A percentile compares a stretch with the other conserved stretches of the same genome.
These are phyloP conservation scores for Microplitis mediator DNA, from an alignment of 1,140 invertebrate genomes.

Conservation along the genomic window DNA sequence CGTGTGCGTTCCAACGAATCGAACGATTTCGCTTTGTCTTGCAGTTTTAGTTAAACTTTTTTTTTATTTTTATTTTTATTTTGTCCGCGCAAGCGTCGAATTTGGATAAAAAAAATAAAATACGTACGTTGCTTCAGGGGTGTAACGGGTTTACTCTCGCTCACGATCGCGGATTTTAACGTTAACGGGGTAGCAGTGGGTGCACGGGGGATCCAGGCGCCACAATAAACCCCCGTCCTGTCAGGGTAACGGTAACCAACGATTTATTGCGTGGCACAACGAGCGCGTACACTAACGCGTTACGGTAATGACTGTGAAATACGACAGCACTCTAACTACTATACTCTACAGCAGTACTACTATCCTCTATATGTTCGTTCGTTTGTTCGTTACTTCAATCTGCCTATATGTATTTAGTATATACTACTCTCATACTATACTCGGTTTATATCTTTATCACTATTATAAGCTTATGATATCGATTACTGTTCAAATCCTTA, in stretches of 20 bases:
- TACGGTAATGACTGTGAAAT: conserved; percentile 59
- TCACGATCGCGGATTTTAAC: neutral
- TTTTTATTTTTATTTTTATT: neutral
- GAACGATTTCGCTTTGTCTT: neutral
- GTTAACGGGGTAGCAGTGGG: neutral
- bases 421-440: no score
- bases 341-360: neutral
- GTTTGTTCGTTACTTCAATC: no score
- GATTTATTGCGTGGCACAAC: conserved; percentile 53
- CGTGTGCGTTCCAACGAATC: conserved; percentile 20
- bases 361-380: neutral
- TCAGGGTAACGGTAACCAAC: conserved; percentile 48
- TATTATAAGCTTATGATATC: neutral
- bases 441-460: no score
- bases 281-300: conserved; percentile 48
- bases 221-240: conserved; percentile 33
- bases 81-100: neutral
- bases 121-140: neutral
- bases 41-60: neutral
- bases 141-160: neutral
- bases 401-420: no score
- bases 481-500: neutral
- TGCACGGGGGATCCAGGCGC: conserved; percentile 7
- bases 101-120: no score
- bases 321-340: conserved; percentile 41